Evolutionary conservation across 2,113 vertebrate species (phyloP), one percentile per base, ranked within the genome.

Genomic region (Atractosteus spatula): DNA sequence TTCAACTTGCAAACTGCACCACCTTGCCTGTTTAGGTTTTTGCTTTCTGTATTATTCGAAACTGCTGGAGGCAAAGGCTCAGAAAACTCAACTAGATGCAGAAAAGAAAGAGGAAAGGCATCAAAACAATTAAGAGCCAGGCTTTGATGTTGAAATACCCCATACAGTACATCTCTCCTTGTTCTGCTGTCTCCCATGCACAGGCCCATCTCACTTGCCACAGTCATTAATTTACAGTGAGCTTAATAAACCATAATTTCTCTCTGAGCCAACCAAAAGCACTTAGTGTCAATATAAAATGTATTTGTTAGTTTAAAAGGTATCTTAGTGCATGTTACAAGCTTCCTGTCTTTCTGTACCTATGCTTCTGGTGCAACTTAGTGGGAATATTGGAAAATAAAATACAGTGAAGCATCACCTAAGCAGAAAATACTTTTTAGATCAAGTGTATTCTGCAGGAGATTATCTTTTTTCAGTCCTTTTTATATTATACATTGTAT

Each of bases 271-370:
- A 78, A 73, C 73, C 79, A 70, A 84, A 71, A 80, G 69, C 79
- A 77, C 74, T 84, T 82, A 77, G 68, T 76, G 73, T 85, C 79
- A 81, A 55, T 17, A 75, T 59, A 59, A 74, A 77, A 76, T 54
- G 10, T 10, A 61, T 57, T 44, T 41, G 0, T 80, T 76, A 55
- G 77, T 79, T 77, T 69, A 77, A 77, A 70, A 55, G 74, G 62
- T 71, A 71, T 70, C 56, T 70, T 57, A 70, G 66, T 72, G 59
- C 68, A 70, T 68, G 56, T 68, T 41, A 45, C 14, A 8, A 41
- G 61, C 47, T 56, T 51, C 1, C 7, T 42, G 47, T 14, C 12
- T 29, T 42, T 11, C 8, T 41, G 41, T 44, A 54, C 55, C 17
- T 17, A 11, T 5, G 10, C 47, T 51, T 68, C 55, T n/a, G 13